These are phyloP conservation scores for Struthio camelus DNA, from an alignment of 2,113 vertebrate genomes.

Conservation along the genomic window DNA sequence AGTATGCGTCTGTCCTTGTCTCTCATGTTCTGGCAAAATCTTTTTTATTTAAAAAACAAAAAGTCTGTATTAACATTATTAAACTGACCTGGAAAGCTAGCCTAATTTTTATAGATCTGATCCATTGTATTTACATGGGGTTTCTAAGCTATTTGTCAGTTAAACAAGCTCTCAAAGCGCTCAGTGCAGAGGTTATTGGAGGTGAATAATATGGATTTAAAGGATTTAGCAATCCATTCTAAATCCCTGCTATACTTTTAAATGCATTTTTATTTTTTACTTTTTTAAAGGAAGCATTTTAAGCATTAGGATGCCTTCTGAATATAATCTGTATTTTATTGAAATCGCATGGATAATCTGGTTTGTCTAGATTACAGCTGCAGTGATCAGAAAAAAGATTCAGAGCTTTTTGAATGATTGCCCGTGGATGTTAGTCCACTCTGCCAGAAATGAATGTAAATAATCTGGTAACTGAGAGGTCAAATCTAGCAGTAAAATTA, in stretches of 20 bases:
- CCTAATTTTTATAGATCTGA: not conserved
- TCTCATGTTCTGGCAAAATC: not conserved
- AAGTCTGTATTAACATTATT: not conserved
- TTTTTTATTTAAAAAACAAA: not conserved
- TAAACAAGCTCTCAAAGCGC: slow-evolving; percentile 28
- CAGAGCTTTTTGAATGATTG: not conserved
- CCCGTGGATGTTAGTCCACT: not conserved
- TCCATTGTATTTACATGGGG: slow-evolving; percentile 37
- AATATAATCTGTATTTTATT: slow-evolving; percentile 11
- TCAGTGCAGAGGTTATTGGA: slow-evolving; percentile 52
- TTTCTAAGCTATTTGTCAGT: slow-evolving; percentile 42
- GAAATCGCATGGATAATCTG: slow-evolving; percentile 29
- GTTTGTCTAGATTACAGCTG: slow-evolving; percentile 12
- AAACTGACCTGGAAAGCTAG: not conserved
- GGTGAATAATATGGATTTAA: slow-evolving; percentile 66
- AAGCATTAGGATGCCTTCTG: not conserved
- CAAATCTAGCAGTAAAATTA: not conserved
- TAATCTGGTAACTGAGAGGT: not conserved
- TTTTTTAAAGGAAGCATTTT: not conserved
- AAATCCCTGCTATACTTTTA: slow-evolving; percentile 56
- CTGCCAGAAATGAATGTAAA: not conserved
- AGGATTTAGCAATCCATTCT: slow-evolving; percentile 63
- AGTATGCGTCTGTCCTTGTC: not conserved
- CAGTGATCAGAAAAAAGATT: slow-evolving; percentile 5
- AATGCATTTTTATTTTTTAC: not conserved